These are phyloP conservation scores for Antechinus flavipes DNA, from an alignment of 2,113 vertebrate genomes.

Conservation along the genomic window DNA sequence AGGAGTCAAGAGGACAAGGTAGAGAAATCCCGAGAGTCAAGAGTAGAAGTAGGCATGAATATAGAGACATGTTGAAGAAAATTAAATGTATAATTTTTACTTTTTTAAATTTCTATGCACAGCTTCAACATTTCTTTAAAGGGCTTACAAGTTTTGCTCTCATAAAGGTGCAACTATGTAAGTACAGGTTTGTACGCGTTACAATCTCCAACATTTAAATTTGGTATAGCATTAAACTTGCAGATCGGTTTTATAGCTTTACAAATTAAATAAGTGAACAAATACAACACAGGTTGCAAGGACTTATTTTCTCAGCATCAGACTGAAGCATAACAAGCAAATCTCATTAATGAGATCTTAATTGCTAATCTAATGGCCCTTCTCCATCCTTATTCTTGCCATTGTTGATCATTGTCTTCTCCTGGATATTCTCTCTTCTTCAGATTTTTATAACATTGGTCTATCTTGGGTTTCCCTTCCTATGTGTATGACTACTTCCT, in stretches of 20 bases:
- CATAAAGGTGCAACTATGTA: background rate
- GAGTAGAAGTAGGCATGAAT: background rate
- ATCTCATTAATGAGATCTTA: background rate
- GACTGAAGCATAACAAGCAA: background rate
- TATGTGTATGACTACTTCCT: background rate
- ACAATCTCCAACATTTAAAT: constrained; percentile 26
- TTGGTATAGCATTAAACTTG: background rate
- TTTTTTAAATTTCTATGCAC: background rate
- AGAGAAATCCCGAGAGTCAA: background rate
- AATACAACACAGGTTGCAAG: background rate
- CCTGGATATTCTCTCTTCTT: background rate
- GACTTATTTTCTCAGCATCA: constrained; percentile 7
- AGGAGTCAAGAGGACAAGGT: background rate
- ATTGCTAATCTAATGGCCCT: background rate
- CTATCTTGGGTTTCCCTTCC: background rate
- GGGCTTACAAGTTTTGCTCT: background rate
- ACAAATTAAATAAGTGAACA: background rate
- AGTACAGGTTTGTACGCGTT: constrained; percentile 23
- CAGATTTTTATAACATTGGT: background rate
- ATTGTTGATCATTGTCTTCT: too few relatives aligned
- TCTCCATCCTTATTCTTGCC: background rate
- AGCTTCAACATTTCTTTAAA: constrained; percentile 35
- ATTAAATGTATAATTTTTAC: background rate
- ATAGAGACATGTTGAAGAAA: background rate
- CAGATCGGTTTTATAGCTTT: background rate